Base-by-base conservation (phyloP, 1,140 invertebrate species). In the Drosophila takahashii region DNA sequence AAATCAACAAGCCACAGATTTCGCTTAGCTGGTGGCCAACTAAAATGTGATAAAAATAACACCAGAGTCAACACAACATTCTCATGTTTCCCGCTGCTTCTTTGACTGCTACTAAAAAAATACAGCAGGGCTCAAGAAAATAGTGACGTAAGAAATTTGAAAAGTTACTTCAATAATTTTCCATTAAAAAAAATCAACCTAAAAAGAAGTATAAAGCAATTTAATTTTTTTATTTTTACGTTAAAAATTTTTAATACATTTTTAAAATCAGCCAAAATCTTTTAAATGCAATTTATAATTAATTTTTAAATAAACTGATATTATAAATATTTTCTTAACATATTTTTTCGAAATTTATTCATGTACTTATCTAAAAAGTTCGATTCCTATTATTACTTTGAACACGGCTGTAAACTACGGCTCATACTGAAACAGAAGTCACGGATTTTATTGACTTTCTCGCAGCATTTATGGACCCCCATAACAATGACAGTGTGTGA, bases 31-130 rank as follows among this genome's bases (percentile, higher is more conserved):
- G 71, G 71, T 64, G 60, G 56, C 67, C 71, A 89, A 86, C 79
- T 86, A 79, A 86, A 86, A 54, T 76, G 84, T 67, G 69, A 87
- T 87, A 87, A 87, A 87, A 87, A 69, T 70, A 77, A 76, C 75
- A 81, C 81, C 62, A 86, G 78, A 81, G 81, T 87, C 83, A 86
- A 86, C 75, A 86, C 53, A 58, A 73, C 50, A 62, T 71, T 57
- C 65, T 54, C 66, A 45, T 65, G 62, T 37, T 39, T 47, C 41
- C 47, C 29, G 29, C 32, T 26, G 16, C 32, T 26, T 11, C 13
- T 11, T 4, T 18, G 8, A 13, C 41, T 62, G 10, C 16, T 22
- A 66, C 60, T 26, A 51, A 66, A 65, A 34, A 64, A 51, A 51
- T 51, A 51, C 48, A 34, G 5, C 29, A 11, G 15, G 0, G 48